Base-by-base conservation (phyloP, 2,113 vertebrate species). In the Leptocoma aspasia region DNA sequence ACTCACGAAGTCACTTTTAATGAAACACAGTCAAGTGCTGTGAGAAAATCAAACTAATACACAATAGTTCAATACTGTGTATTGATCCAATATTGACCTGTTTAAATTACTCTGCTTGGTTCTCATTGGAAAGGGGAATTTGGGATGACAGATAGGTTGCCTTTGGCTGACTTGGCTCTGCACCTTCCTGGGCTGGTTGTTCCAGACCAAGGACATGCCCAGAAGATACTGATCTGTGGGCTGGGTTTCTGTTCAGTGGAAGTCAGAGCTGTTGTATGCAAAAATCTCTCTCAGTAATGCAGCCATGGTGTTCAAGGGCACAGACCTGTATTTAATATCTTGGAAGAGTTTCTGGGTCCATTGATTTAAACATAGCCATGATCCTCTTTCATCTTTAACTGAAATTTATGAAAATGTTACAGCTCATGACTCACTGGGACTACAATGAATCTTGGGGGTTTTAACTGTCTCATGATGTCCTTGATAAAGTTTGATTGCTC, bases 401-500 rank as follows among this genome's bases (percentile, higher is more conserved):
- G 59, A 83, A 86, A 70, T 94, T 65, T 78, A 52, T 70, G 69
- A 42, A 83, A 92, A 73, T 44, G 26, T n/a, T 86, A 57, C 69
- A 61, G 37, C 42, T 57, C 1, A 2, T 63, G 68, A 16, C 33
- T 87, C 44, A 15, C 15, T 57, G 37, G 33, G 64, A 59, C 39
- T 33, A 9, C 47, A 86, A 7, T 49, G 37, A 78, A 52, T 53
- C 27, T 57, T 76, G 24, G 27, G 26, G 9, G 6, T 78, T 90
- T 49, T 84, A 77, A 69, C 31, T 91, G 45, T 59, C 50, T 89
- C 7, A 1, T 53, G 69, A 86, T 49, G 68, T 83, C 93, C 50
- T 94, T 92, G 71, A 73, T 89, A 78, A 92, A 93, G 63, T 94
- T 59, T 82, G 50, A 82, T 92, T 89, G 45, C 41, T 89, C 26